Percentiles rank a stretch among this genome's conserved stretches.
Conservation (phyloP, 1,140 invertebrate genomes). For the Drosophila triauraria region DNA sequence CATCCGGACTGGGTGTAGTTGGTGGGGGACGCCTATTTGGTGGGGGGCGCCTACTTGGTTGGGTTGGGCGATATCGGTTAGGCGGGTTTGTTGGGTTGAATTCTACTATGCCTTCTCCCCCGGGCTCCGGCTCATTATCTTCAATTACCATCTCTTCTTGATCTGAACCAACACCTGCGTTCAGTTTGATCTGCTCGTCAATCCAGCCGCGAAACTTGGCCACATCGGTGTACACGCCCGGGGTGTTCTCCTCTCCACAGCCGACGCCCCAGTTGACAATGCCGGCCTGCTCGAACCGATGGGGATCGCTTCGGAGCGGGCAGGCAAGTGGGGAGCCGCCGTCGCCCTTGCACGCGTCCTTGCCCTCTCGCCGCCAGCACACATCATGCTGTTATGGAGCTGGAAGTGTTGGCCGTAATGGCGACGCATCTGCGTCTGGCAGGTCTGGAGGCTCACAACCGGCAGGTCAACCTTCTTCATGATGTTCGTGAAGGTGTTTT, state of each 20-base stretch:
- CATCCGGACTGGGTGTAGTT: background rate
- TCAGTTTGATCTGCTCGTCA: background rate
- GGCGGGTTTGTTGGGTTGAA: too few relatives aligned
- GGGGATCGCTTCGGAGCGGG: slow-evolving; percentile 84
- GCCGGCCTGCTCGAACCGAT: slow-evolving; percentile 87
- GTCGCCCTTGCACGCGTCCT: slow-evolving; percentile 90
- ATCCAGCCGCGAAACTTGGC: slow-evolving; percentile 84
- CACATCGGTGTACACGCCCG: slow-evolving; percentile 92
- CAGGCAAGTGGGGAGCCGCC: slow-evolving; percentile 91
- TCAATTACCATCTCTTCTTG: too few relatives aligned
- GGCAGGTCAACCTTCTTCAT: slow-evolving; percentile 87
- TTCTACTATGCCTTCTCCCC: too few relatives aligned
- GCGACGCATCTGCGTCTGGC: slow-evolving; percentile 78
- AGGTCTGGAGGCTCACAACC: slow-evolving; percentile 84
- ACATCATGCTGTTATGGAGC: slow-evolving; percentile 85
- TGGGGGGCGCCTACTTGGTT: too few relatives aligned
- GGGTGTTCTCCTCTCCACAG: slow-evolving; percentile 87
- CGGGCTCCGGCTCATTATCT: too few relatives aligned
- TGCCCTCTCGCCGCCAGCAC: slow-evolving; percentile 89
- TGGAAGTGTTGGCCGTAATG: slow-evolving; percentile 68
- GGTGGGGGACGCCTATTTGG: too few relatives aligned
- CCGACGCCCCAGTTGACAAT: slow-evolving; percentile 89
- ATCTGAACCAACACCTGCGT: too few relatives aligned
- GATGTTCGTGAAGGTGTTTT: slow-evolving; percentile 87
- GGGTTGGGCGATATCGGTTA: too few relatives aligned